These are phyloP conservation scores for Ianthella basta DNA, from an alignment of 37 sponge, comb jelly and placozoan species.

Conservation along the genomic window DNA sequence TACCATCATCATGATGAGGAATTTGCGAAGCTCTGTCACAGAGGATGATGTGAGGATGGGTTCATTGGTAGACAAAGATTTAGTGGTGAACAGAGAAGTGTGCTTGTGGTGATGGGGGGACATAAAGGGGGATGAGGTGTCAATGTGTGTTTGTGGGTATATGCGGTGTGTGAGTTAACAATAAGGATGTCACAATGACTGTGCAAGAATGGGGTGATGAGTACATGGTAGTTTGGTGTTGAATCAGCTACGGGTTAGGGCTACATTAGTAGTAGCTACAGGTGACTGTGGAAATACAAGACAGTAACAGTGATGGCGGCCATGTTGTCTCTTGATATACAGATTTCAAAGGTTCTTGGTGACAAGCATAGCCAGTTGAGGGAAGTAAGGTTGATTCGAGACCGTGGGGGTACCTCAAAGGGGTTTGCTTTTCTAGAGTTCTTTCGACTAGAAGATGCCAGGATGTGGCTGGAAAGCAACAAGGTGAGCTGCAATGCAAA, in stretches of 20 bases:
- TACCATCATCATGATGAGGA: constrained; percentile 68
- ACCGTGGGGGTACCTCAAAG: constrained; percentile 47
- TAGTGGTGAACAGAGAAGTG: too few relatives aligned
- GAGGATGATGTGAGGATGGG: constrained; percentile 64
- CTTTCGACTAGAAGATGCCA: constrained; percentile 41
- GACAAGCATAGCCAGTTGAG: constrained; percentile 11
- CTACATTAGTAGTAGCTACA: too few relatives aligned
- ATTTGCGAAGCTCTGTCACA: constrained; percentile 43
- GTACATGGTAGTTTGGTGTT: too few relatives aligned
- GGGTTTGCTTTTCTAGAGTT: constrained; percentile 85
- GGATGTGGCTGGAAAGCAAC: constrained; percentile 64
- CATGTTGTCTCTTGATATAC: neutral
- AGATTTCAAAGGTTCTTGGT: constrained; percentile 59
- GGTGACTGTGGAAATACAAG: too few relatives aligned
- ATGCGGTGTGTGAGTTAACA: too few relatives aligned
- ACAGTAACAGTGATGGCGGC: too few relatives aligned
- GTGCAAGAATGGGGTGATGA: too few relatives aligned
- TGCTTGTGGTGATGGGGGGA: too few relatives aligned
- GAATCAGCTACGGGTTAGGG: too few relatives aligned
- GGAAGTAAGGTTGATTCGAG: constrained; percentile 55
- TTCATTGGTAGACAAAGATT: neutral
- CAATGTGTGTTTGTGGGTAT: too few relatives aligned
- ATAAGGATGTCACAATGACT: too few relatives aligned
- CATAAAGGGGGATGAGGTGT: too few relatives aligned
- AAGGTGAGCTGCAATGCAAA: constrained; percentile 37